Evolutionary conservation across 2,888 invertebrate genomes (phyloP), one percentile per base, ranked within the genome.

Genomic region (Nomada flava): DNA sequence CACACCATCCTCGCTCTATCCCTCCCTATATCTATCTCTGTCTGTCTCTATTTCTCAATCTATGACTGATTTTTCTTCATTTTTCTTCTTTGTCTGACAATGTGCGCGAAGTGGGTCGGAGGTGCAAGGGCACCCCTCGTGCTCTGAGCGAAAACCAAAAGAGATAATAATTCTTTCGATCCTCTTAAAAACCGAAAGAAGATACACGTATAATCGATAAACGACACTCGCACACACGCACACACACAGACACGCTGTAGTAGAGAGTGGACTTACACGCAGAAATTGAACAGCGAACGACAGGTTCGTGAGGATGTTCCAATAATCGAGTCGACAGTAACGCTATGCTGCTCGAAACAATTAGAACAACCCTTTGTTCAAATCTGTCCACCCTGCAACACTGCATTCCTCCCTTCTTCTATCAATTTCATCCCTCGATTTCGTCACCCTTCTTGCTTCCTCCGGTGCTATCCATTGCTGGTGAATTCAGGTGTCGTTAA

Each of bases 51-150:
- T 60, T 26, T 29, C 55, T 29, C n/a, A 5, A 18, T 69, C 47
- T 50, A 68, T 65, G 85, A 88, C 88, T 83, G 83, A 83, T 82
- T 74, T 77, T 80, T 76, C 36, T 36, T 36, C 36, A 36, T 36
- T 36, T 36, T 36, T 36, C 5, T 36, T 36, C 0, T 5, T 36
- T 36, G 36, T 36, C 80, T 83, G 83, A 88, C 85, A 75, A 80
- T 68, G 68, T 80, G 85, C 83, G 87, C 84, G 84, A 90, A 91
- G 89, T 88, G 91, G 91, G 91, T 91, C 91, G 91, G 90, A 91
- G 91, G 91, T 87, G 86, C 90, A 89, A 82, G 78, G 78, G 82
- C 74, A 76, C 82, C 75, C 77, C 80, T 81, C 79, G 73, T 81
- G 36, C 68, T 63, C 76, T 52, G 60, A 71, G 29, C 29, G 2